phyloP scores from a whole-genome alignment of 2,113 vertebrate species.

The Canis aureus region DNA sequence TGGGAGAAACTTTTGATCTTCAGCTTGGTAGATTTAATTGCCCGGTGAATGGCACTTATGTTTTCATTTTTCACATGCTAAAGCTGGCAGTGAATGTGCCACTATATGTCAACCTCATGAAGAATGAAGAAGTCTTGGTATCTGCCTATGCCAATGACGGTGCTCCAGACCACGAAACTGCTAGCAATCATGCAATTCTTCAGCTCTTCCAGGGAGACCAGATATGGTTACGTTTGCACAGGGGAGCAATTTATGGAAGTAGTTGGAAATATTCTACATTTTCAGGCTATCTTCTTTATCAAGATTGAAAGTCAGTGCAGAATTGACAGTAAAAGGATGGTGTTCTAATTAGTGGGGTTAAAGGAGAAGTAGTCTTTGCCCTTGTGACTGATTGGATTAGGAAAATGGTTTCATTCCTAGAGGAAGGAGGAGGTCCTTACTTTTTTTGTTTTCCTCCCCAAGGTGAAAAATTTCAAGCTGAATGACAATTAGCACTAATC shows the following conservation, averaged over 20 bases:
- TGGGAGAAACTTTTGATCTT: slow-evolving; percentile 96
- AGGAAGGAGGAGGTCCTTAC: slow-evolving; percentile 79
- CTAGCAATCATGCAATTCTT: slow-evolving; percentile 96
- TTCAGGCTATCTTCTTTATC: slow-evolving; percentile 98
- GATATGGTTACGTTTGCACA: slow-evolving; percentile 97
- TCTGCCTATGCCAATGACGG: slow-evolving; percentile 98
- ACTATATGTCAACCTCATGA: slow-evolving; percentile 98
- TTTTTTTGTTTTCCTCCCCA: slow-evolving; percentile 78
- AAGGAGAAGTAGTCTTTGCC: slow-evolving; percentile 50
- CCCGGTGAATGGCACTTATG: slow-evolving; percentile 95
- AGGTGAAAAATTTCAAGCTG: slow-evolving; percentile 86
- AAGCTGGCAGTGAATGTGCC: slow-evolving; percentile 98
- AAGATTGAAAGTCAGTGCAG: slow-evolving; percentile 91
- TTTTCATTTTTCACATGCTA: slow-evolving; percentile 98
- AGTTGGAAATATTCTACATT: slow-evolving; percentile 99
- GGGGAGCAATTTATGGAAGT: slow-evolving; percentile 98
- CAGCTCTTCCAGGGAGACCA: slow-evolving; percentile 97
- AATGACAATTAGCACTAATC: slow-evolving; percentile 89
- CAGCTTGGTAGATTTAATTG: slow-evolving; percentile 95
- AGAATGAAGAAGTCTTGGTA: slow-evolving; percentile 97
- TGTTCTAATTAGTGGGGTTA: slow-evolving; percentile 79
- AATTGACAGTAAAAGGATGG: slow-evolving; percentile 80
- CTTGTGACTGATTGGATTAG: slow-evolving; percentile 81
- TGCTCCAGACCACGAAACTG: slow-evolving; percentile 97
- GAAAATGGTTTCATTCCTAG: slow-evolving; percentile 81